Percentiles rank a stretch among this genome's conserved stretches.
Evolutionary conservation across 2,113 vertebrate species (phyloP).

Genomic region (Phyllostomus discolor): DNA sequence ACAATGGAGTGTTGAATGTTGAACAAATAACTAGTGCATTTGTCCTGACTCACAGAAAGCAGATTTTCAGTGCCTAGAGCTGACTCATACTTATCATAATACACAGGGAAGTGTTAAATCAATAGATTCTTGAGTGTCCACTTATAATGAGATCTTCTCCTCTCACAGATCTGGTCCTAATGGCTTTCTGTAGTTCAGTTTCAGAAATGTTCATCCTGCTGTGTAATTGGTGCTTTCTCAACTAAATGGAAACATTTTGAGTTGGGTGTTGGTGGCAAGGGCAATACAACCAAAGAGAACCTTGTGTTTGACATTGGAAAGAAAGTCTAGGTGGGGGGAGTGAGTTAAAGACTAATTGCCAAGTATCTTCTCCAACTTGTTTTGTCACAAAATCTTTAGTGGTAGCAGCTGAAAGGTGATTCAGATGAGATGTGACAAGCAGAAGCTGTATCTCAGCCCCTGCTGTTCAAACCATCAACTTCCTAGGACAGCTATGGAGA

Average conservation of each 20-base stretch:
- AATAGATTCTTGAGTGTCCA: neutral
- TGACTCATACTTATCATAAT: neutral
- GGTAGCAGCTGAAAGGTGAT: neutral
- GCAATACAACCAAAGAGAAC: conserved; percentile 26
- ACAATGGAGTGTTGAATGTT: neutral
- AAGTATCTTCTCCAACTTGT: conserved; percentile 33
- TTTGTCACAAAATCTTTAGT: conserved; percentile 9
- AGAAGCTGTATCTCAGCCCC: neutral
- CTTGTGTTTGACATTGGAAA: neutral
- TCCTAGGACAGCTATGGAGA: neutral
- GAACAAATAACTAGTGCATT: neutral
- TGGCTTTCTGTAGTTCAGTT: neutral
- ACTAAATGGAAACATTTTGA: neutral
- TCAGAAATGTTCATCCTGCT: neutral
- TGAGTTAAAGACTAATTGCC: neutral
- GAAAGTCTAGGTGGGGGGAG: neutral
- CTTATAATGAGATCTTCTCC: neutral
- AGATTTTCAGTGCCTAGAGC: neutral
- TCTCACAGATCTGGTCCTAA: neutral
- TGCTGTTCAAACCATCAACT: neutral
- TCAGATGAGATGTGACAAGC: neutral
- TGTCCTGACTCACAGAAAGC: neutral
- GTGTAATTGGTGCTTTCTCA: conserved; percentile 47
- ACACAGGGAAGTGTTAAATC: neutral
- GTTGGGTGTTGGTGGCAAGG: neutral